Evolutionary conservation across 2,797 vertebrate species (phyloP).

Genomic region (Chaetodon trifasciatus): DNA sequence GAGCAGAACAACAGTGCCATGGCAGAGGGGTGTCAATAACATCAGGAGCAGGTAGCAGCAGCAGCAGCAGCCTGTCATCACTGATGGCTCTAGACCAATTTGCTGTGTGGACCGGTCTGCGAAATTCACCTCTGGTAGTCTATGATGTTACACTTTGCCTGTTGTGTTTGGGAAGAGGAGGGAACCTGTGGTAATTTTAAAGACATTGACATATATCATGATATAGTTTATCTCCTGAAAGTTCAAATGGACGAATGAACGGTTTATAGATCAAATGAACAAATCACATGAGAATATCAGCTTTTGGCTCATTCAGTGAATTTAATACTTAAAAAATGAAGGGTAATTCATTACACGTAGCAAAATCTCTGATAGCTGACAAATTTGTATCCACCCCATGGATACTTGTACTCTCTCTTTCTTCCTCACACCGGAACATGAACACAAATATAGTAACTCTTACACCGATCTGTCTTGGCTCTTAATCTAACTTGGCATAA

Average conservation of each 20-base stretch:
- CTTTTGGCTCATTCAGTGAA: background rate
- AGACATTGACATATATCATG: background rate
- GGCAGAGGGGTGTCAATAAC: conserved; percentile 64
- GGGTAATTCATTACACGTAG: background rate
- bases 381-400: background rate
- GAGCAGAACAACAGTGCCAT: conserved; percentile 42
- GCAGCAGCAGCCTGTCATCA: conserved; percentile 25
- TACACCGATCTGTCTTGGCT: background rate
- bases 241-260: background rate
- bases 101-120: background rate
- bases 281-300: background rate
- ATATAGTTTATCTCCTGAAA: background rate
- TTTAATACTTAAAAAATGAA: background rate
- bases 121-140: background rate
- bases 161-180: background rate
- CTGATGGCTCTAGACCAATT: conserved; percentile 13
- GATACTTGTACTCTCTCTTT: background rate
- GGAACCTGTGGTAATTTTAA: background rate
- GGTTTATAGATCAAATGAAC: background rate
- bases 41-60: conserved; percentile 63
- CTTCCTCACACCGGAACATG: background rate
- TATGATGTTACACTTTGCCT: conserved; percentile 4
- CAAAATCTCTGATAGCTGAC: background rate
- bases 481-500: conserved; percentile 9
- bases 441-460: conserved; percentile 5